phyloP scores from a whole-genome alignment of 92 coral and sea anemone genomes.

The Epizoanthus stellaris region DNA sequence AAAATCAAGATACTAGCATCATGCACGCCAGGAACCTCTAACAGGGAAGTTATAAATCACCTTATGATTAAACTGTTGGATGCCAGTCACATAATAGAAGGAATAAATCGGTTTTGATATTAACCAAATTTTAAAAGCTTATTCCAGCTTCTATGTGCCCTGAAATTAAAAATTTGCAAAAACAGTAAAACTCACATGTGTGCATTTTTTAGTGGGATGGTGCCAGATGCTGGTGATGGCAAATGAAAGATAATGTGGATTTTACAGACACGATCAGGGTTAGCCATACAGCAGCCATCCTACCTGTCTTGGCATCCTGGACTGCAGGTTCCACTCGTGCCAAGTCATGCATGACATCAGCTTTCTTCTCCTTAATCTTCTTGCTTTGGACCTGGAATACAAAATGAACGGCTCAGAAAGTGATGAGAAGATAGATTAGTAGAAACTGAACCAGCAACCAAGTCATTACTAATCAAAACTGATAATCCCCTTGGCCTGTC shows the following conservation, averaged over 20 bases:
- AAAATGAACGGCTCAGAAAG: not conserved
- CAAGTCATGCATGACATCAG: slow-evolving; percentile 88
- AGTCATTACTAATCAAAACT: no score
- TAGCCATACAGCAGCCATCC: not conserved
- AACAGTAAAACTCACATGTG: not conserved
- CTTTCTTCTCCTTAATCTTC: slow-evolving; percentile 90
- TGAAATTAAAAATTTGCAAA: not conserved
- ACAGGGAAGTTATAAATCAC: no score
- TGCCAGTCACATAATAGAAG: no score
- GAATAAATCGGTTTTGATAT: not conserved
- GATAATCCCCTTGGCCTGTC: no score
- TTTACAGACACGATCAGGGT: not conserved
- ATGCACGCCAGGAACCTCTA: no score
- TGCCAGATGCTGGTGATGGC: no score
- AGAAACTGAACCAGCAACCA: not conserved
- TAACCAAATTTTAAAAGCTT: not conserved
- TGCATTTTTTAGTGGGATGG: no score
- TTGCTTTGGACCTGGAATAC: slow-evolving; percentile 80
- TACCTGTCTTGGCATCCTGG: slow-evolving; percentile 94
- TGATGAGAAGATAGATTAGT: no score
- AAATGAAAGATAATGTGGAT: no score
- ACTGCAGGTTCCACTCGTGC: slow-evolving; percentile 99
- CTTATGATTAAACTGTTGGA: no score
- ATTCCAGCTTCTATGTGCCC: not conserved
- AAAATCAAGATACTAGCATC: no score